Percentiles rank a stretch among this genome's conserved stretches.
These are phyloP conservation scores for Hoplodrina ambigua DNA, from an alignment of 2,888 invertebrate species.

Conservation along the genomic window DNA sequence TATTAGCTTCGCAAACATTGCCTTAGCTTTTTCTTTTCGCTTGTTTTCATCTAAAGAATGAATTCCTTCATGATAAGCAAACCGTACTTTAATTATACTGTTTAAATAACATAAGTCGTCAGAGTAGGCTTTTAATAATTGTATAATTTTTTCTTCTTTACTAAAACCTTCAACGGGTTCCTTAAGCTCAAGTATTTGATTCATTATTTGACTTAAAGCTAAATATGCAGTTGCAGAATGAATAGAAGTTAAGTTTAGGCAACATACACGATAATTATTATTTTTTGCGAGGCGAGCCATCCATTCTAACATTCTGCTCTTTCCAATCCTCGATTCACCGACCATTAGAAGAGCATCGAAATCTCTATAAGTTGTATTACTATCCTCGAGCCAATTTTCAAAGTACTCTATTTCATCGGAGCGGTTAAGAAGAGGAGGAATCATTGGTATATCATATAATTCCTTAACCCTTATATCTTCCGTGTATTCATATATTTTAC, in stretches of 20 bases:
- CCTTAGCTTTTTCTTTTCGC: constrained; percentile 80
- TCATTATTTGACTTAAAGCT: constrained; percentile 84
- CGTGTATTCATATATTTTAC: constrained; percentile 91
- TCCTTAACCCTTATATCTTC: constrained; percentile 86
- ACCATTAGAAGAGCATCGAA: constrained; percentile 90
- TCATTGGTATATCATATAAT: constrained; percentile 82
- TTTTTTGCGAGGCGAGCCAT: constrained; percentile 80
- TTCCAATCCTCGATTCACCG: constrained; percentile 90
- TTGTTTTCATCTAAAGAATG: constrained; percentile 76
- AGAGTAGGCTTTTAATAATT: constrained; percentile 74
- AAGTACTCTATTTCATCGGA: constrained; percentile 86
- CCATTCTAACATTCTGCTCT: constrained; percentile 90
- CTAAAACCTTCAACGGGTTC: constrained; percentile 80
- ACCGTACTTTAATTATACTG: constrained; percentile 87
- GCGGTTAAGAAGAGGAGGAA: constrained; percentile 87
- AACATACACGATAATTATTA: constrained; percentile 71
- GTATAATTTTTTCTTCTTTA: constrained; percentile 84
- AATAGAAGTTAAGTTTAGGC: constrained; percentile 79
- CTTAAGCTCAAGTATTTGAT: constrained; percentile 79
- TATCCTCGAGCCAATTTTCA: constrained; percentile 77
- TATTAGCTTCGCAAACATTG: constrained; percentile 81
- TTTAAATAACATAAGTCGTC: constrained; percentile 90
- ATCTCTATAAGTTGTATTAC: constrained; percentile 70
- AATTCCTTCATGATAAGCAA: constrained; percentile 85
- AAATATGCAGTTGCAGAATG: constrained; percentile 84